A percentile compares a stretch with the other conserved stretches of the same genome.
phyloP scores from a whole-genome alignment of 2,797 vertebrate genomes.

The Rhynchotus rufescens region DNA sequence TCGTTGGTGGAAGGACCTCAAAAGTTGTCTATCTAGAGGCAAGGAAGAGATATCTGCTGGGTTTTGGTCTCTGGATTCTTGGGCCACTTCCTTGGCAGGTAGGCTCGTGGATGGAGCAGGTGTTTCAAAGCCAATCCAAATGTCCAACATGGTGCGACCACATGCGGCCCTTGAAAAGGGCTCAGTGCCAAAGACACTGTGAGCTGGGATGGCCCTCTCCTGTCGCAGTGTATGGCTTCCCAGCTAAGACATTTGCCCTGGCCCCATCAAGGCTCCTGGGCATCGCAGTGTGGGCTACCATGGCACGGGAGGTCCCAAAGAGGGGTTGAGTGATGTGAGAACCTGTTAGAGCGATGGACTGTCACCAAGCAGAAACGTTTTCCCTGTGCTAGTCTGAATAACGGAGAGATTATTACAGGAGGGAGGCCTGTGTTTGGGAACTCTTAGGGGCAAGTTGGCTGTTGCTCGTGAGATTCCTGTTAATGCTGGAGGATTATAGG shows the following conservation, averaged over 20 bases:
- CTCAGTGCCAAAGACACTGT: background rate
- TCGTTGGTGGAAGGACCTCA: background rate
- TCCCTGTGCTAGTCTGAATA: background rate
- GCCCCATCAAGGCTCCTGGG: background rate
- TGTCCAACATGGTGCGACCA: background rate
- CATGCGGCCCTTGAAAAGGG: background rate
- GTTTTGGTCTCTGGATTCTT: background rate
- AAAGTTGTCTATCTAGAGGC: background rate
- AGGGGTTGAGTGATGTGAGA: background rate
- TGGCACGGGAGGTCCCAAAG: background rate
- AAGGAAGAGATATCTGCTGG: background rate
- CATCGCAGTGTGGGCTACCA: background rate
- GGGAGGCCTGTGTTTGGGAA: background rate
- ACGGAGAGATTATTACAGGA: background rate
- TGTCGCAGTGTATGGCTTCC: background rate
- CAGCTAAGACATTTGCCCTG: background rate
- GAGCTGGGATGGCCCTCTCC: rapidly evolving
- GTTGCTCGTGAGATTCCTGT: background rate
- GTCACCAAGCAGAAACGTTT: background rate
- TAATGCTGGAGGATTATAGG: background rate
- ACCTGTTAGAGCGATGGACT: background rate
- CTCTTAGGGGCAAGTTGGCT: background rate
- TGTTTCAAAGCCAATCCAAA: background rate
- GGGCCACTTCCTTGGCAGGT: rapidly evolving
- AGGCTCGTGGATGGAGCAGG: background rate